These are phyloP conservation scores for Gambusia affinis DNA, from an alignment of 2,113 vertebrate genomes.

Conservation along the genomic window DNA sequence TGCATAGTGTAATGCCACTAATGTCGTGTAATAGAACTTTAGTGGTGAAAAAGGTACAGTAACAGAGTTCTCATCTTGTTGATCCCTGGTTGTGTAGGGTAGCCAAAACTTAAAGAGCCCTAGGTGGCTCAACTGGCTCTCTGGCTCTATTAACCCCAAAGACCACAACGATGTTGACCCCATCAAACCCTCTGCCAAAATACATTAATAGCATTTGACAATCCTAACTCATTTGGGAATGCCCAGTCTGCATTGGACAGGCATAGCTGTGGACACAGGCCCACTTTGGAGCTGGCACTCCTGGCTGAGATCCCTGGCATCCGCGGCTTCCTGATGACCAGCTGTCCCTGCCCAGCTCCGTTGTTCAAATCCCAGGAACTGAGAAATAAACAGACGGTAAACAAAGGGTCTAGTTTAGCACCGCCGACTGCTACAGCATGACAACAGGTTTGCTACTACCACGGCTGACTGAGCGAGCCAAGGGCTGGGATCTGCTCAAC, in stretches of 20 bases:
- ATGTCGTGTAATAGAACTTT: not conserved
- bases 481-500: not conserved
- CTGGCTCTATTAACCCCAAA: slow-evolving; percentile 15
- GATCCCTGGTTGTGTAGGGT: not conserved
- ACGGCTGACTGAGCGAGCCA: not conserved
- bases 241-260: slow-evolving; percentile 32
- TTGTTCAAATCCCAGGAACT: slow-evolving; percentile 64
- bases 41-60: not conserved
- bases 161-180: slow-evolving; percentile 15
- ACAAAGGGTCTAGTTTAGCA: slow-evolving; percentile 71
- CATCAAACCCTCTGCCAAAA: slow-evolving; percentile 8
- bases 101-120: no score
- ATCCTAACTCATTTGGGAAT: slow-evolving; percentile 36
- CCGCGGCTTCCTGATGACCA: slow-evolving; percentile 63
- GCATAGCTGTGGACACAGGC: slow-evolving; percentile 35
- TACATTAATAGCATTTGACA: slow-evolving; percentile 28
- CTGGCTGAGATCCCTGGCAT: slow-evolving; percentile 64
- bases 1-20: no score
- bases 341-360: slow-evolving; percentile 58
- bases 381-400: slow-evolving; percentile 75
- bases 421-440: slow-evolving; percentile 31
- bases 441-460: slow-evolving; percentile 56
- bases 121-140: not conserved
- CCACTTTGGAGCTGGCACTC: slow-evolving; percentile 39
- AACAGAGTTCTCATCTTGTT: not conserved